Base-by-base conservation (phyloP, 2,113 vertebrate species). In the Lamprologus speciosus region DNA sequence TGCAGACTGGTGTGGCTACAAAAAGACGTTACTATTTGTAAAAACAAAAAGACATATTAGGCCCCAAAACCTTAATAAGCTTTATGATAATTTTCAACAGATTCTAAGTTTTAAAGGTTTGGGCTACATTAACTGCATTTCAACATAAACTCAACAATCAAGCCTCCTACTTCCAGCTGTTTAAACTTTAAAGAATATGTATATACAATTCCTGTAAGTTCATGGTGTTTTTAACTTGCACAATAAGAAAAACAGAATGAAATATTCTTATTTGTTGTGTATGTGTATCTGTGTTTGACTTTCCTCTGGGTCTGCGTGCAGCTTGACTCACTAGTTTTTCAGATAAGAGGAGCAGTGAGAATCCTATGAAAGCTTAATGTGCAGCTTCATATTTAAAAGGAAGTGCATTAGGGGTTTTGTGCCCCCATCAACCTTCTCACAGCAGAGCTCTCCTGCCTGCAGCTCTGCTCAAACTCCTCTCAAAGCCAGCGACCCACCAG, bases 321-420 rank as follows among this genome's bases (percentile, higher is more conserved):
- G 85, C 84, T 82, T 42, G 81, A 42, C 91, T 85, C 51, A 9
- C 83, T 28, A 85, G 86, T 82, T 88, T 87, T 63, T 86, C 55
- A 58, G 91, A 89, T 91, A 91, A 93, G 91, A 89, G 88, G 84
- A 92, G 91, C 93, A 84, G 89, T 88, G 88, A 90, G 94, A 94
- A 92, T 88, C 87, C 90, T 58, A 95, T 95, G 89, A 96, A 95
- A 95, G 89, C 94, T 95, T 95, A 92, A 95, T 95, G 92, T 88
- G 91, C 89, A 87, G 92, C 91, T 94, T 90, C 91, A 90, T 93
- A 92, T 95, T 95, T 95, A 94, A 95, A 95, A 93, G 89, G 90
- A 92, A 94, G 92, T 95, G 91, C 95, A 96, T 96, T 91, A 93
- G 87, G 92, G 86, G 86, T 87, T 91, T 89, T 79, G 79, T 88